Evolutionary conservation across 2,113 vertebrate species (phyloP).

Genomic region (Tympanuchus pallidicinctus): DNA sequence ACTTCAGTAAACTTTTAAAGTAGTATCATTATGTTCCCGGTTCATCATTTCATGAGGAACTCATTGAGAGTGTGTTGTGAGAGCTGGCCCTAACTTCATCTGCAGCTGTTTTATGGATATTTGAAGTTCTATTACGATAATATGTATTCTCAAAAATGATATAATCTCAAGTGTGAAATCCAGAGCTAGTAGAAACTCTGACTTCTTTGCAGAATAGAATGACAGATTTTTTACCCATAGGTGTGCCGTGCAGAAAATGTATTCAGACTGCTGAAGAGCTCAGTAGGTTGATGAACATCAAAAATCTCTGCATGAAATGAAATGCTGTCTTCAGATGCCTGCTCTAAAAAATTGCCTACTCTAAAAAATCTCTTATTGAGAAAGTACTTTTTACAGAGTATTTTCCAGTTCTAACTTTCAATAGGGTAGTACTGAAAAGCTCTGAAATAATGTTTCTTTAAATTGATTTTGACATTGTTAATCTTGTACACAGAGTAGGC

Average conservation of each 20-base stretch:
- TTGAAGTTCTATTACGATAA: neutral
- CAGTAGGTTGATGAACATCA: neutral
- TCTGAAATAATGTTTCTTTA: neutral
- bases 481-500: neutral
- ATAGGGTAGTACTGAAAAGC: neutral
- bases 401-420: neutral
- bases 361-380: constrained; percentile 7
- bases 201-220: neutral
- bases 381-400: neutral
- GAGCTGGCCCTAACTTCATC: neutral
- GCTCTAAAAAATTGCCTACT: constrained; percentile 18
- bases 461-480: neutral
- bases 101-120: neutral
- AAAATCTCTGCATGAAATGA: neutral
- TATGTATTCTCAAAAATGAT: neutral
- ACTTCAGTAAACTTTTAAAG: neutral
- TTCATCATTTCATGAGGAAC: neutral
- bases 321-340: constrained; percentile 29
- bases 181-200: neutral
- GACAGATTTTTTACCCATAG: neutral
- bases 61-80: rapidly evolving
- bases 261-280: neutral
- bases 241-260: neutral
- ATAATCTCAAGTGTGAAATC: neutral
- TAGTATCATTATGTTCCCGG: neutral